A percentile compares a stretch with the other conserved stretches of the same genome.
Conservation (phyloP, 2,113 vertebrate species). For the Pollachius pollachius region DNA sequence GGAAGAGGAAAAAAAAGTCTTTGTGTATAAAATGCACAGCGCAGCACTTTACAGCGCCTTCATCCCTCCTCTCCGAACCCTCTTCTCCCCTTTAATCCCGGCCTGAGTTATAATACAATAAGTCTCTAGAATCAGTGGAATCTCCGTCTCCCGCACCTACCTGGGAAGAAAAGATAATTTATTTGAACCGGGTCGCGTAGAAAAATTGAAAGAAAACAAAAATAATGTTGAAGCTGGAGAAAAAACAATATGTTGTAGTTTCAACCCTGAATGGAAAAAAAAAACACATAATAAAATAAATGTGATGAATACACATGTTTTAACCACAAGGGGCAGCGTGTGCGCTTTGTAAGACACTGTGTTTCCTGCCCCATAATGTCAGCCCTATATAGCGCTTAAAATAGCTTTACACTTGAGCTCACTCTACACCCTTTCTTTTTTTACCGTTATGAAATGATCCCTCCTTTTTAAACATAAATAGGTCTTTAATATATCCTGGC, state of each 20-base stretch:
- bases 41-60: slow-evolving; percentile 60
- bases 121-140: slow-evolving; percentile 54
- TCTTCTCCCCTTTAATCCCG: slow-evolving; percentile 58
- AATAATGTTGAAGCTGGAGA: slow-evolving; percentile 21
- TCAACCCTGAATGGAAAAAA: slow-evolving; percentile 21
- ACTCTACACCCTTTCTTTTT: slow-evolving; percentile 3
- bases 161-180: slow-evolving; percentile 37
- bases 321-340: slow-evolving; percentile 57
- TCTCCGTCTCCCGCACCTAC: slow-evolving; percentile 29
- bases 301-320: neutral
- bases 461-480: no score
- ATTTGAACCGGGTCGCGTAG: neutral
- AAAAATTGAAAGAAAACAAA: slow-evolving; percentile 12
- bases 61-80: slow-evolving; percentile 43
- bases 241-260: slow-evolving; percentile 28
- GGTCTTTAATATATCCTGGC: slow-evolving; percentile 11
- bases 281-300: slow-evolving; percentile 10
- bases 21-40: slow-evolving; percentile 62
- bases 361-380: slow-evolving; percentile 38
- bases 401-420: no score
- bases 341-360: slow-evolving; percentile 17
- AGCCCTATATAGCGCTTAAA: slow-evolving; percentile 17
- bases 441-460: slow-evolving; percentile 32
- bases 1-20: slow-evolving; percentile 60
- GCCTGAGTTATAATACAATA: slow-evolving; percentile 58